These are phyloP conservation scores for Brachypterus glaber DNA, from an alignment of 2,888 invertebrate species.

Conservation along the genomic window DNA sequence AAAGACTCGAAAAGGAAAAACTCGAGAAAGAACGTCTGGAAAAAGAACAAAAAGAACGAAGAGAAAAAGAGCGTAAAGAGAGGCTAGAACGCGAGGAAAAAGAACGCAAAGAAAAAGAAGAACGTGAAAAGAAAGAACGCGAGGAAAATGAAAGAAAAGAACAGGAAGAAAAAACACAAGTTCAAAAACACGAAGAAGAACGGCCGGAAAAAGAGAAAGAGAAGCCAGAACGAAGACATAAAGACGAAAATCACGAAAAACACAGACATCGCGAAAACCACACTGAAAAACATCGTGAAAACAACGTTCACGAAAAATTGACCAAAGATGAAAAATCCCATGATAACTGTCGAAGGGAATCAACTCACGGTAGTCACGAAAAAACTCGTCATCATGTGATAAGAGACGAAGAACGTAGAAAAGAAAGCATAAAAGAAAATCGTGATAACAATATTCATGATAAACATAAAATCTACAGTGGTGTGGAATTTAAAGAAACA, in stretches of 20 bases:
- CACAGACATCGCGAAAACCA: constrained; percentile 31
- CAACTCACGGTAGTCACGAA: constrained; percentile 22
- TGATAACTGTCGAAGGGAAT: constrained; percentile 21
- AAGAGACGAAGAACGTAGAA: constrained; percentile 39
- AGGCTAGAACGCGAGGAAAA: constrained; percentile 29
- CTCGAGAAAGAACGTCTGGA: constrained; percentile 25
- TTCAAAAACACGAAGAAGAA: constrained; percentile 35
- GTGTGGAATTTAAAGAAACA: constrained; percentile 20
- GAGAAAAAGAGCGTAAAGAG: constrained; percentile 29
- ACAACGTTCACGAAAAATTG: constrained; percentile 30
- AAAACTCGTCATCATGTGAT: constrained; percentile 36
- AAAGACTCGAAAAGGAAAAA: constrained; percentile 36
- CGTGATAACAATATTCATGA: constrained; percentile 44
- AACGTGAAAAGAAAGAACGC: constrained; percentile 15
- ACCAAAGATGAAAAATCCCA: constrained; percentile 33
- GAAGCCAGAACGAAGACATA: constrained; percentile 43
- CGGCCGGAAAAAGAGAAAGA: constrained; percentile 42
- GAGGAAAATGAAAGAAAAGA: constrained; percentile 22
- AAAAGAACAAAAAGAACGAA: constrained; percentile 33
- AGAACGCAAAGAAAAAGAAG: constrained; percentile 19
- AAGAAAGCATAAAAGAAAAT: constrained; percentile 42
- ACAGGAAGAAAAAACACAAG: constrained; percentile 31
- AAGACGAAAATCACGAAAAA: constrained; percentile 43
- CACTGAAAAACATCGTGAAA: constrained; percentile 29
- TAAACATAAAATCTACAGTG: constrained; percentile 38